phyloP scores from a whole-genome alignment of 2,797 vertebrate species.

The Capromys pilorides region DNA sequence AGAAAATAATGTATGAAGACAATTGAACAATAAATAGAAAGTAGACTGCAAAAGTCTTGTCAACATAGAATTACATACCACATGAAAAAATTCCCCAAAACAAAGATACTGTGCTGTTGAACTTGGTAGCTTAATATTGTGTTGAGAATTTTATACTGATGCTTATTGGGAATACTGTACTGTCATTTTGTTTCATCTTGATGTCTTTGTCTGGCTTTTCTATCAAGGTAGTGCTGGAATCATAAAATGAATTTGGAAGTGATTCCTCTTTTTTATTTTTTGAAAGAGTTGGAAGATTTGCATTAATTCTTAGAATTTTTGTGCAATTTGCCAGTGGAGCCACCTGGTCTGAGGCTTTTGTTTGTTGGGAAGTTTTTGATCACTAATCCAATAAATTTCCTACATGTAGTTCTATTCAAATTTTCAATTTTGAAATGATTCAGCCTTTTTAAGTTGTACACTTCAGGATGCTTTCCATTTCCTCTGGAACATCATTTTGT shows the following conservation, averaged over 20 bases:
- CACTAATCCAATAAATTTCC: not conserved
- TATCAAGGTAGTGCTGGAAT: not conserved
- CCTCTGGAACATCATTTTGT: not conserved
- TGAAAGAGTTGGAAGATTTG: not conserved
- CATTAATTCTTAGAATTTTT: slow-evolving; percentile 4
- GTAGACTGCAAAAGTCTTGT: not conserved
- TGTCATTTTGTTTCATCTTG: not conserved
- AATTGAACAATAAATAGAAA: not conserved
- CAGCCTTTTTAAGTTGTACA: not conserved
- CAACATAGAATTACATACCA: not conserved
- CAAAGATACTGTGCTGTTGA: not conserved
- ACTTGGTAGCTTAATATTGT: not conserved
- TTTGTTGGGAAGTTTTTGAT: not conserved
- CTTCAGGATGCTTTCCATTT: not conserved
- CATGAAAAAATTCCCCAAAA: not conserved
- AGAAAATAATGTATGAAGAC: not conserved
- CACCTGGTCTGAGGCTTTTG: not conserved
- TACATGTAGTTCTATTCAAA: not conserved
- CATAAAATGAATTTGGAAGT: not conserved
- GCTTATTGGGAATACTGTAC: not conserved
- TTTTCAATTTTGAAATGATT: not conserved
- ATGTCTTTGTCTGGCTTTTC: not conserved
- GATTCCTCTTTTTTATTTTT: not conserved
- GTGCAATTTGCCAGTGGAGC: not conserved
- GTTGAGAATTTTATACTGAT: not conserved